These are phyloP conservation scores for Thunnus maccoyii DNA, from an alignment of 2,113 vertebrate genomes.

Conservation along the genomic window DNA sequence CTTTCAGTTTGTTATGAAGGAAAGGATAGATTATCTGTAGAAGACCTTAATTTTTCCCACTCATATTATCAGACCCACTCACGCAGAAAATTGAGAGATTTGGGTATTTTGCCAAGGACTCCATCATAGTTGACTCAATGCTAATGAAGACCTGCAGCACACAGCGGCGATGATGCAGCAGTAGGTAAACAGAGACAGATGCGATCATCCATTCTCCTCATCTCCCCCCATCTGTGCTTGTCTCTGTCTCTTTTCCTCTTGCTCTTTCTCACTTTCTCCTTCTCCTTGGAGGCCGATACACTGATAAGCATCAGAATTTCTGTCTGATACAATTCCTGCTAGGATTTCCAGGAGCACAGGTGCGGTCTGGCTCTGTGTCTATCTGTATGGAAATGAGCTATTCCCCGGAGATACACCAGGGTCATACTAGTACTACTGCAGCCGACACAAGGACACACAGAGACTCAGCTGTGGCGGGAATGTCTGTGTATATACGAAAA, in stretches of 20 bases:
- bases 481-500: constrained; percentile 9
- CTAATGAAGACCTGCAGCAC: constrained; percentile 34
- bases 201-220: constrained; percentile 59
- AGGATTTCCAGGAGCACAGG: constrained; percentile 69
- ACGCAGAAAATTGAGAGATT: constrained; percentile 19
- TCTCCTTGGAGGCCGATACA: constrained; percentile 49
- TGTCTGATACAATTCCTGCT: constrained; percentile 47
- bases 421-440: constrained; percentile 50
- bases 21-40: not conserved
- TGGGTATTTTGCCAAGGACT: constrained; percentile 7
- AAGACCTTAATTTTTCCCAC: not conserved
- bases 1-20: not conserved
- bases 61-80: constrained; percentile 15
- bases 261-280: not conserved
- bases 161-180: constrained; percentile 35
- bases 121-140: constrained; percentile 25
- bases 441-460: constrained; percentile 30
- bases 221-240: constrained; percentile 13
- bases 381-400: constrained; percentile 77
- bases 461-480: constrained; percentile 50
- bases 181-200: constrained; percentile 62
- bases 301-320: constrained; percentile 72
- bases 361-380: constrained; percentile 59
- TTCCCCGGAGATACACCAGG: constrained; percentile 43
- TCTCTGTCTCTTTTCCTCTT: not conserved